phyloP scores from a whole-genome alignment of 1,140 invertebrate species.

The Pseudomyrmex flavicornis region DNA sequence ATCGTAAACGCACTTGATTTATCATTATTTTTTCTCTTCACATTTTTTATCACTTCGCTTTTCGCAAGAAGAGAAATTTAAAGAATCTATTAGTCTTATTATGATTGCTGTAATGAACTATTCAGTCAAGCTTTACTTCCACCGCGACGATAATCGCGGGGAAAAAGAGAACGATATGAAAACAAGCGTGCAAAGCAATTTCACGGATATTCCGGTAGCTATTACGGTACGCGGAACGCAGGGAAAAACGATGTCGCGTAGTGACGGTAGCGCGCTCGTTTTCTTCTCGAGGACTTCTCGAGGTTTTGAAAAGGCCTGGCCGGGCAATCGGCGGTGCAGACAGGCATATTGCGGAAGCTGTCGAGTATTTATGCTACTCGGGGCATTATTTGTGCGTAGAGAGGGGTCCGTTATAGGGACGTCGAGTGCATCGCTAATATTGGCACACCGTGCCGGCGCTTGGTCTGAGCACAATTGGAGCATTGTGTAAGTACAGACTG shows the following conservation, averaged over 20 bases:
- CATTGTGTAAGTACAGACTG: constrained; percentile 81
- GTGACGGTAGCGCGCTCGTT: constrained; percentile 10
- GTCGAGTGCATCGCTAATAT: constrained; percentile 82
- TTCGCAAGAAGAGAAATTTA: not conserved
- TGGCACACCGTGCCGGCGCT: constrained; percentile 77
- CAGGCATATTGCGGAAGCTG: constrained; percentile 78
- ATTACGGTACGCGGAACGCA: not conserved
- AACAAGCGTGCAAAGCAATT: constrained; percentile 26
- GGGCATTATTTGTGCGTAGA: constrained; percentile 78
- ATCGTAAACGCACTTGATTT: not conserved
- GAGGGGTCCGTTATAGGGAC: constrained; percentile 76
- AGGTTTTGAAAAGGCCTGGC: constrained; percentile 60
- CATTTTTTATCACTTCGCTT: not conserved
- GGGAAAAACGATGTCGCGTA: constrained; percentile 38
- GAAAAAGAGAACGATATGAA: not conserved
- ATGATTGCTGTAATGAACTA: not conserved
- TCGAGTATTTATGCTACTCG: constrained; percentile 80
- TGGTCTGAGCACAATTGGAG: constrained; percentile 80
- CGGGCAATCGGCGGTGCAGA: constrained; percentile 16
- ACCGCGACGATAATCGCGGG: not conserved
- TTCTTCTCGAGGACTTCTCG: constrained; percentile 37
- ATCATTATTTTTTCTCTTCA: not conserved
- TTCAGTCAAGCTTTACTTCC: not conserved
- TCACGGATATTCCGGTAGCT: constrained; percentile 20
- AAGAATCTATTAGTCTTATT: not conserved